These are phyloP conservation scores for Nephrocerus scutellatus DNA, from an alignment of 2,888 invertebrate species.

Conservation along the genomic window DNA sequence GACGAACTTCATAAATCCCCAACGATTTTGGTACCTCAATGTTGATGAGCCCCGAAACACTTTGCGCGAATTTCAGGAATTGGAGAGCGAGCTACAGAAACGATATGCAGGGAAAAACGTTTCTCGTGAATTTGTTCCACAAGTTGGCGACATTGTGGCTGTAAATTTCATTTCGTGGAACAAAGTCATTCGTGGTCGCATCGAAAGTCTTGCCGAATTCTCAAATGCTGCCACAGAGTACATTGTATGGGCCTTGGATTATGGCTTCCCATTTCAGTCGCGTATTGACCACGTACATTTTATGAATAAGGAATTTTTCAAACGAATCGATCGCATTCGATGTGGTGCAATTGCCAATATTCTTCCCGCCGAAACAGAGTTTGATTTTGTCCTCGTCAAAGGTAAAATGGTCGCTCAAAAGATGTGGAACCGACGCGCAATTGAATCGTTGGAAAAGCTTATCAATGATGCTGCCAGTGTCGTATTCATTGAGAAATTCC, in stretches of 20 bases:
- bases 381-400: slow-evolving; percentile 25
- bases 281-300: slow-evolving; percentile 22
- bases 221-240: slow-evolving; percentile 20
- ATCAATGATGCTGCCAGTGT: slow-evolving; percentile 26
- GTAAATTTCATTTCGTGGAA: slow-evolving; percentile 29
- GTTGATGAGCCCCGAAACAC: slow-evolving; percentile 22
- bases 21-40: slow-evolving; percentile 31
- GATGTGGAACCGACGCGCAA: slow-evolving; percentile 26
- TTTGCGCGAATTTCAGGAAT: slow-evolving; percentile 17
- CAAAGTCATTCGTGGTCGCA: slow-evolving; percentile 27
- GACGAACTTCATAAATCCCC: slow-evolving; percentile 32
- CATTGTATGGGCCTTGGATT: slow-evolving; percentile 30
- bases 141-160: slow-evolving; percentile 24
- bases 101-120: no score
- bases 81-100: slow-evolving; percentile 23
- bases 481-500: slow-evolving; percentile 24
- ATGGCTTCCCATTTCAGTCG: slow-evolving; percentile 31
- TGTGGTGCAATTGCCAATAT: slow-evolving; percentile 24
- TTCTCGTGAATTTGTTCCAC: slow-evolving; percentile 18
- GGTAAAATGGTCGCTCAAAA: slow-evolving; percentile 21
- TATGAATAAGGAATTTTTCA: slow-evolving; percentile 18
- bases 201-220: slow-evolving; percentile 22
- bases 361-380: slow-evolving; percentile 28
- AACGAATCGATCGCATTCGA: slow-evolving; percentile 19
- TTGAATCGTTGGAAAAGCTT: slow-evolving; percentile 27